Conservation (phyloP, 2,113 vertebrate species). For the Macroglossus sobrinus region DNA sequence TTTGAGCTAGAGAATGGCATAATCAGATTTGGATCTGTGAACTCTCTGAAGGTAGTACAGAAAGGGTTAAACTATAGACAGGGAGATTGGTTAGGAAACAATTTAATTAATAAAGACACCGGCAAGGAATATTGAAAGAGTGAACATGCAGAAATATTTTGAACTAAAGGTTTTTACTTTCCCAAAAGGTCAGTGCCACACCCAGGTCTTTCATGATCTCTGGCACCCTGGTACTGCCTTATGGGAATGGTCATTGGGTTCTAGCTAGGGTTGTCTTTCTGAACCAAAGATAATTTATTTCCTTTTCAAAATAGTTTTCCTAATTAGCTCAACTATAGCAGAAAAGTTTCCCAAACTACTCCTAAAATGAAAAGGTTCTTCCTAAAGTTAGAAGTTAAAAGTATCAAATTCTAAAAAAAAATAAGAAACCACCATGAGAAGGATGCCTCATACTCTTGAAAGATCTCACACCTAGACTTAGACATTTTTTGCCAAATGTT, state of each 20-base stretch:
- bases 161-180: neutral
- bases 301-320: neutral
- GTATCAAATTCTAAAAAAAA: neutral
- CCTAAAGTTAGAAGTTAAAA: neutral
- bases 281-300: neutral
- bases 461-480: neutral
- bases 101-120: neutral
- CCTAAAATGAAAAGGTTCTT: neutral
- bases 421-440: neutral
- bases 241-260: neutral
- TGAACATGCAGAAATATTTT: neutral
- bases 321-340: neutral
- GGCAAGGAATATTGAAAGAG: neutral
- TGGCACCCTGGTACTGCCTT: rapidly evolving
- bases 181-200: neutral
- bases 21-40: neutral
- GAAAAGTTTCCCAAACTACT: neutral
- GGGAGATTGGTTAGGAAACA: neutral
- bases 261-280: neutral
- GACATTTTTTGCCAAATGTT: neutral
- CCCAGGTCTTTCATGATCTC: neutral
- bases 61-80: neutral
- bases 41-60: neutral
- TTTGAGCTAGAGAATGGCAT: neutral
- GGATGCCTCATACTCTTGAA: neutral